A percentile compares a stretch with the other conserved stretches of the same genome.
phyloP scores from a whole-genome alignment of 2,888 invertebrate genomes.

The Micoletzkya japonica region DNA sequence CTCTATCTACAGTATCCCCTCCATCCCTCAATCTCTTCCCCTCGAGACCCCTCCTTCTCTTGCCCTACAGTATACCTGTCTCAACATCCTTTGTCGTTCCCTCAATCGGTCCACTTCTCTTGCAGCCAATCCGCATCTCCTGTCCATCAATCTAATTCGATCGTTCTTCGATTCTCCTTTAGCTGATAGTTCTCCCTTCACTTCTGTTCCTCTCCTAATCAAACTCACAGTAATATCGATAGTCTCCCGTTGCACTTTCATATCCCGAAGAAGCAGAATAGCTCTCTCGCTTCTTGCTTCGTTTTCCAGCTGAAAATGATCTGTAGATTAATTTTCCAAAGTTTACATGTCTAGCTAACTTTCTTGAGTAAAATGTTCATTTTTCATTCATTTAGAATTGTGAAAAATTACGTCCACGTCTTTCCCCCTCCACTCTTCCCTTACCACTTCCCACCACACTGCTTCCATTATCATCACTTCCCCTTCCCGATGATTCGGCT shows the following conservation, averaged over 20 bases:
- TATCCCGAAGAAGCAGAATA: slow-evolving; percentile 51
- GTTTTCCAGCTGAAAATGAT: slow-evolving; percentile 28
- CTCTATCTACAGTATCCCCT: slow-evolving; percentile 53
- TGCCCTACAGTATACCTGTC: no score
- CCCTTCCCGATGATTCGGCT: slow-evolving; percentile 32
- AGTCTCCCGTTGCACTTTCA: slow-evolving; percentile 44
- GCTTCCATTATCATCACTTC: slow-evolving; percentile 33
- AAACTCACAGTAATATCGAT: slow-evolving; percentile 43
- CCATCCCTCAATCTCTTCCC: no score
- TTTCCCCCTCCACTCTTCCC: background rate
- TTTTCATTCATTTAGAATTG: no score
- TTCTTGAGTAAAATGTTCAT: no score
- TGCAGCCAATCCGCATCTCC: slow-evolving; percentile 27
- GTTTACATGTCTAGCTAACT: no score
- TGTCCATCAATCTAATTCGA: slow-evolving; percentile 21
- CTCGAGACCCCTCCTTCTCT: no score
- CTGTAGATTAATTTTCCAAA: no score
- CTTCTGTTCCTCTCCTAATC: background rate
- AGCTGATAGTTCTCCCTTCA: background rate
- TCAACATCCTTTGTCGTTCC: slow-evolving; percentile 34
- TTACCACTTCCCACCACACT: slow-evolving; percentile 1
- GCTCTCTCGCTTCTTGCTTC: slow-evolving; percentile 39
- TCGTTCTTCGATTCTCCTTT: slow-evolving; percentile 7
- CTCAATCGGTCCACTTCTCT: slow-evolving; percentile 40
- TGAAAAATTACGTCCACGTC: background rate